Conservation (phyloP, 2,113 vertebrate species). For the Hylia prasina region DNA sequence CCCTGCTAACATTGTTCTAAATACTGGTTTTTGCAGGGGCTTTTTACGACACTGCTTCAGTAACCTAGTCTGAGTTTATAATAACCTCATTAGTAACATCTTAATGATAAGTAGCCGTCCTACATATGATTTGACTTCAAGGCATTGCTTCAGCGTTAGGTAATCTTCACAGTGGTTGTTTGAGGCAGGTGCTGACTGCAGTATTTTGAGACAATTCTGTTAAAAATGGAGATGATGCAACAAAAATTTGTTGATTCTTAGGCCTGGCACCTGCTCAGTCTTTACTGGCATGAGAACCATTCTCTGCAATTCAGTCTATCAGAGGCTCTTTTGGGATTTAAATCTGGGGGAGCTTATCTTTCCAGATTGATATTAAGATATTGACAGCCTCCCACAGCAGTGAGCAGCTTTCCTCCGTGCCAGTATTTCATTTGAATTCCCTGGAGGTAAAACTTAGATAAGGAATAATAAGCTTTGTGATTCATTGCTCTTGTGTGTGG, state of each 20-base stretch:
- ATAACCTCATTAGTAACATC: constrained; percentile 42
- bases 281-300: background rate
- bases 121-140: background rate
- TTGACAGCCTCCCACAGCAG: background rate
- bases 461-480: constrained; percentile 5
- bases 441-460: background rate
- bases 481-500: background rate
- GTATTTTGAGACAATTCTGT: background rate
- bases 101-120: constrained; percentile 18
- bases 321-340: background rate
- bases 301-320: background rate
- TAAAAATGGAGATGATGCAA: background rate
- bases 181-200: background rate
- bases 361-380: background rate
- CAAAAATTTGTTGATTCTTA: background rate
- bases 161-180: background rate
- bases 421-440: constrained; percentile 1
- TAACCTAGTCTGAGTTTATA: constrained; percentile 50
- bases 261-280: background rate
- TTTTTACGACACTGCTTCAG: background rate
- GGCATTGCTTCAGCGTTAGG: background rate
- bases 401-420: background rate
- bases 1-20: background rate
- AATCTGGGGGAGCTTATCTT: background rate
- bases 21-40: background rate